Base-by-base conservation (phyloP, 2,888 invertebrate genomes). In the Trichogramma dendrolimi region DNA sequence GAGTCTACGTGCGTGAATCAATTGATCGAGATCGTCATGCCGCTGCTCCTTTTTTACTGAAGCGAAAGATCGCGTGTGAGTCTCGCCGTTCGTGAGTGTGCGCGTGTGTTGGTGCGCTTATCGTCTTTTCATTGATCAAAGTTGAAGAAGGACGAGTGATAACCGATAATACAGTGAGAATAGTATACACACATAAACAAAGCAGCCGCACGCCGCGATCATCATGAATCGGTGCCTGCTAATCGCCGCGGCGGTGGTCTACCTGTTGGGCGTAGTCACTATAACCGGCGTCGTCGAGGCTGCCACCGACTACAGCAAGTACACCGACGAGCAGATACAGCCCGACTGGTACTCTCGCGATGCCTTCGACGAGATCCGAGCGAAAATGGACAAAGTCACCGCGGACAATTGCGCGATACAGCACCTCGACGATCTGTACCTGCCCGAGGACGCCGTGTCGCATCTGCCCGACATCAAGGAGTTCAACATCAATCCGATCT, bases 381-480 rank as follows among this genome's bases (percentile, higher is more conserved):
- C 88, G 54, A 87, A 86, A 81, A 88, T 94, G 82, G 91, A 94
- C 74, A 87, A 87, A 77, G 91, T 96, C 4, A 90, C 86, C 59
- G 83, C 84, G 0, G 92, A 94, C 58, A 98, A 96, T 80, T 98
- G 98, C 76, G 89, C 87, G 61, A 93, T 96, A 63, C 90, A 91
- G 71, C 92, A 94, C 74, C 81, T 89, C 14, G 87, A 87, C 58
- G 92, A 96, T 71, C 81, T 98, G 39, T 92, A 89, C 75, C 81
- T 97, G 63, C 91, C 93, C 0, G 85, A 86, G 56, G 92, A 93
- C 68, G 84, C 92, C 0, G 89, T 98, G 1, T 94, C 96, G 0
- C 96, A 96, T 76, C 84, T 91, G 67, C 96, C 96, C 0, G 93
- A 95, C 73, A 92, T 95, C 64, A 94, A 95, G 79, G 93, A 96